Base-by-base conservation (phyloP, 2,888 invertebrate genomes). In the Cremastinae sp. region DNA sequence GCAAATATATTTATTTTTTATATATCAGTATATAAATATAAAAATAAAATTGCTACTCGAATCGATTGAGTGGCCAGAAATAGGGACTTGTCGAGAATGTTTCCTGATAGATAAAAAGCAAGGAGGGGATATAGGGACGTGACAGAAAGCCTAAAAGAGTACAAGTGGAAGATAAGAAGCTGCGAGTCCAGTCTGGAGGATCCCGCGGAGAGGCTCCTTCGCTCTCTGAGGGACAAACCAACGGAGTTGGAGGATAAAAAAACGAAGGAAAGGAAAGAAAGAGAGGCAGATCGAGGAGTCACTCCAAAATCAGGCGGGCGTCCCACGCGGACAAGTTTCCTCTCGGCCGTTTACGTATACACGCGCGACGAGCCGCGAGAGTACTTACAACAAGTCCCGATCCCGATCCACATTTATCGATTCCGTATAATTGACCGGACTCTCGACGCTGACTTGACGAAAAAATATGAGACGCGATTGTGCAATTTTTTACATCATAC, bases 241-340 rank as follows among this genome's bases (percentile, higher is more conserved):
- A 64, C 28, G 43, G 65, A 53, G 49, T 49, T 49, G 28, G 5
- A 28, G 5, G 28, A 28, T 3, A 28, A 28, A 28, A 28, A 28
- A 28, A 28, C 2, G 5, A 5, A 28, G 28, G 14, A 14, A 51
- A 14, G 14, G 51, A 51, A 22, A 49, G 51, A 51, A 7, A 4
- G n/a, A 16, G 51, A 16, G 16, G 18, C n/a, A 62, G 49, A 37
- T 45, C 49, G 39, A 53, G 64, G 70, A 71, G 70, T 75, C 72
- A 76, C 69, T 76, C 79, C 70, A 78, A 81, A 81, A 81, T 81
- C 78, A 78, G 80, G 72, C 55, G 70, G 65, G 47, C 80, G 72
- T 73, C 81, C 81, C 79, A 81, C 81, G 81, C 78, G 78, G 65
- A 75, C 75, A 71, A 77, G 77, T 80, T 78, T 74, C 61, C 68